A percentile compares a stretch with the other conserved stretches of the same genome.
These are phyloP conservation scores for Pollenia griseotomentosa DNA, from an alignment of 2,888 invertebrate species.

Conservation along the genomic window DNA sequence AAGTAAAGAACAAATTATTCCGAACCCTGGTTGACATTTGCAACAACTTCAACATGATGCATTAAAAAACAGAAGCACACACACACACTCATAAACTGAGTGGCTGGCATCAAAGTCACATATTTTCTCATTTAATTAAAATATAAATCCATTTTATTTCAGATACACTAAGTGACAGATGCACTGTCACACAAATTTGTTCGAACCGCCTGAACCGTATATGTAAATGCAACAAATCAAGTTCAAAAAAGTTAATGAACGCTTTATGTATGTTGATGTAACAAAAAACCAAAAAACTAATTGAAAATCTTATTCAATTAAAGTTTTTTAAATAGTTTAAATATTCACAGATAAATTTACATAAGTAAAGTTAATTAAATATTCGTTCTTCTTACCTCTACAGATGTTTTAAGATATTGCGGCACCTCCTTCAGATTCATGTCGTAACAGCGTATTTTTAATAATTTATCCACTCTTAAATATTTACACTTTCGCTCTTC, in stretches of 20 bases:
- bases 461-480: conserved; percentile 79
- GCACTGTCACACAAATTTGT: background rate
- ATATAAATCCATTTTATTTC: conserved; percentile 56
- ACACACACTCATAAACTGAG: background rate
- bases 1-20: conserved; percentile 34
- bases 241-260: conserved; percentile 70
- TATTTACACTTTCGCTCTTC: conserved; percentile 82
- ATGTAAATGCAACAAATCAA: conserved; percentile 63
- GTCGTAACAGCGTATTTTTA: conserved; percentile 81
- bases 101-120: background rate
- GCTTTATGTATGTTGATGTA: conserved; percentile 40
- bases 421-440: conserved; percentile 84
- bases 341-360: conserved; percentile 2
- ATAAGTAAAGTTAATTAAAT: background rate
- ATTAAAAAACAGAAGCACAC: background rate
- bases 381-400: conserved; percentile 81
- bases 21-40: conserved; percentile 51
- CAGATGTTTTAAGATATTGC: conserved; percentile 81
- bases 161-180: background rate
- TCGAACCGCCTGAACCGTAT: background rate
- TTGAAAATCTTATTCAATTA: conserved; percentile 67
- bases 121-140: conserved; percentile 63
- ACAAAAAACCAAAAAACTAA: conserved; percentile 28
- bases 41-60: conserved; percentile 1
- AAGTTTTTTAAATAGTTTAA: background rate